Percentiles rank a stretch among this genome's conserved stretches.
Evolutionary conservation across 2,113 vertebrate genomes (phyloP).

Genomic region (Clarias batrachus): DNA sequence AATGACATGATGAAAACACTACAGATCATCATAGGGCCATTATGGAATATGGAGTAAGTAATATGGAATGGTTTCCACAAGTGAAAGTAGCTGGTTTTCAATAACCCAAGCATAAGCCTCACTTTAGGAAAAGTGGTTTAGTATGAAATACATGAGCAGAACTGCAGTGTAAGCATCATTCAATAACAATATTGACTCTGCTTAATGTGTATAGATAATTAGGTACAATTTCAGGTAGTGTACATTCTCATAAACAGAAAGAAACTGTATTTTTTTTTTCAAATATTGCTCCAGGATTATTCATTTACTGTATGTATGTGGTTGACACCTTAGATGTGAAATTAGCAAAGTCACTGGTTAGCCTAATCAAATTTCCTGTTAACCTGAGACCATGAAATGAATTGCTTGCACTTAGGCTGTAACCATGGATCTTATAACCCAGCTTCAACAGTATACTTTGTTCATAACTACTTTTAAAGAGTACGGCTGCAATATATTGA

Average conservation of each 20-base stretch:
- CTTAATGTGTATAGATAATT: background rate
- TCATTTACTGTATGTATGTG: background rate
- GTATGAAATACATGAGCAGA: background rate
- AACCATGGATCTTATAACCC: background rate
- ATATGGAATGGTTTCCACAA: slow-evolving; percentile 18
- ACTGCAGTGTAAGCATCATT: background rate
- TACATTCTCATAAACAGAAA: background rate
- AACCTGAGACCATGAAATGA: slow-evolving; percentile 12
- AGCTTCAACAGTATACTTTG: background rate
- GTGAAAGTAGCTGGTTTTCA: slow-evolving; percentile 35
- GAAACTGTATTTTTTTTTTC: too few species aligned
- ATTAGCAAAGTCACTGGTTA: background rate
- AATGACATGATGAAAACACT: slow-evolving; percentile 30
- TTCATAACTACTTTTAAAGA: background rate
- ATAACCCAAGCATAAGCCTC: background rate
- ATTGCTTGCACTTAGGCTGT: background rate
- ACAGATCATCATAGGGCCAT: slow-evolving; percentile 4
- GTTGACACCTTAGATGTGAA: slow-evolving; percentile 1
- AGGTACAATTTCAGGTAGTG: background rate
- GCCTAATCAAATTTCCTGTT: background rate
- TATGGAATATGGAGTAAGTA: background rate
- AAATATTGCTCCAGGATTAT: slow-evolving; percentile 4
- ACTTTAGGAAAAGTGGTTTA: background rate
- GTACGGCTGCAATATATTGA: background rate
- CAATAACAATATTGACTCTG: background rate